A percentile compares a stretch with the other conserved stretches of the same genome.
These are phyloP conservation scores for Aramus guarauna DNA, from an alignment of 2,113 vertebrate genomes.

Conservation along the genomic window DNA sequence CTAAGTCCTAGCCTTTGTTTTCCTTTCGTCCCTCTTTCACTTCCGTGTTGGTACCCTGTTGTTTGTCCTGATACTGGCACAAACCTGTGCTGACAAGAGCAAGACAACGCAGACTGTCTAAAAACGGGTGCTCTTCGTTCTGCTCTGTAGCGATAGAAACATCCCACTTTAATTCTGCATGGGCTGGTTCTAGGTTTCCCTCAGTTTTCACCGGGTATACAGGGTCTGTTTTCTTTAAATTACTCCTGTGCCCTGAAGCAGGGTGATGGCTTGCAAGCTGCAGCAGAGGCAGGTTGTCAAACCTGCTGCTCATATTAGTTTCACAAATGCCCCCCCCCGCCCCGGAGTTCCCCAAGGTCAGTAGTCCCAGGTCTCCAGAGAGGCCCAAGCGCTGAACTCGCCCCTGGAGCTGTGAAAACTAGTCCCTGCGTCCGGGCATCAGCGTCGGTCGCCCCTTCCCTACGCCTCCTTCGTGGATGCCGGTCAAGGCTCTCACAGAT, in stretches of 20 bases:
- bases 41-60: accelerated
- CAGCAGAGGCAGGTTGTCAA: too few relatives aligned
- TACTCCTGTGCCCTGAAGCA: neutral
- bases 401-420: neutral
- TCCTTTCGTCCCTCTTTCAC: neutral
- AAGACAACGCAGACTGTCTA: neutral
- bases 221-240: neutral
- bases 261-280: neutral
- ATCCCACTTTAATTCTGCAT: accelerated
- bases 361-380: neutral
- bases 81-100: neutral
- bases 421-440: neutral
- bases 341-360: neutral
- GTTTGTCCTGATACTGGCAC: neutral
- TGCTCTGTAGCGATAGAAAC: accelerated
- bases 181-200: neutral
- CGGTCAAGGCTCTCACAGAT: too few relatives aligned
- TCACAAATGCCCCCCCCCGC: neutral
- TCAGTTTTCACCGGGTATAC: accelerated
- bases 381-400: neutral
- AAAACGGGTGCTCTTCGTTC: accelerated
- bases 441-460: neutral
- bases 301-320: neutral
- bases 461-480: too few relatives aligned
- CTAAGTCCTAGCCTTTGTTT: neutral